Evolutionary conservation across 2,113 vertebrate species (phyloP).

Genomic region (Cricetomys ansorgei): DNA sequence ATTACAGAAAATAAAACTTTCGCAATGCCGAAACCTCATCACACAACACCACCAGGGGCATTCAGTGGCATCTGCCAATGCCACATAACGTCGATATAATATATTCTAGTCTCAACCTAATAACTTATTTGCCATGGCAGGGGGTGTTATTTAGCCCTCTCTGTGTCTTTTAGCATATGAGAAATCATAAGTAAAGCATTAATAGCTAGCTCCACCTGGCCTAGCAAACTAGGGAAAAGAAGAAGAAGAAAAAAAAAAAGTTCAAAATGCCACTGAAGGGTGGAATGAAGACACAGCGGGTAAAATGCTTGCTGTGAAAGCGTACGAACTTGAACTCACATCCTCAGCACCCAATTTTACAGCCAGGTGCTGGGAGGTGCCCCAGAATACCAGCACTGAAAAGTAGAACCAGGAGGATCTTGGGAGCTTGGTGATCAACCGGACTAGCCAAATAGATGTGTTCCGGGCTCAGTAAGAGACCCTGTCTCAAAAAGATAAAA

Average conservation of each 20-base stretch:
- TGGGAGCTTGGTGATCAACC: too few species aligned
- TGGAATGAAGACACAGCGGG: neutral
- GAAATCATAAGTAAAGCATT: neutral
- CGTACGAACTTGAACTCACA: neutral
- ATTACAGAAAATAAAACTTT: slow-evolving; percentile 21
- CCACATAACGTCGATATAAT: neutral
- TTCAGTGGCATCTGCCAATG: too few species aligned
- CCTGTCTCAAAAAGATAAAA: neutral
- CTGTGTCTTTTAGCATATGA: neutral
- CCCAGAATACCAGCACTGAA: neutral
- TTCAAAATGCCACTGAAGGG: neutral
- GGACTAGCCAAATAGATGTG: neutral
- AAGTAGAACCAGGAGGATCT: neutral
- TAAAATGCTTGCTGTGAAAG: too few species aligned
- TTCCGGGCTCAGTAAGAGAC: neutral
- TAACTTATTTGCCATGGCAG: neutral
- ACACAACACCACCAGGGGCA: accelerated
- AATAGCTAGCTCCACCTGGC: neutral
- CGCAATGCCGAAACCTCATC: neutral
- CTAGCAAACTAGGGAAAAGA: neutral
- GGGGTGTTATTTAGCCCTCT: neutral
- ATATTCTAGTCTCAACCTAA: neutral
- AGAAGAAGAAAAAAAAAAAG: neutral
- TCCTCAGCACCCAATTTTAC: neutral
- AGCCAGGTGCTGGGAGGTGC: neutral